phyloP scores from a whole-genome alignment of 1,140 invertebrate genomes.

The Heliothis subflexa region DNA sequence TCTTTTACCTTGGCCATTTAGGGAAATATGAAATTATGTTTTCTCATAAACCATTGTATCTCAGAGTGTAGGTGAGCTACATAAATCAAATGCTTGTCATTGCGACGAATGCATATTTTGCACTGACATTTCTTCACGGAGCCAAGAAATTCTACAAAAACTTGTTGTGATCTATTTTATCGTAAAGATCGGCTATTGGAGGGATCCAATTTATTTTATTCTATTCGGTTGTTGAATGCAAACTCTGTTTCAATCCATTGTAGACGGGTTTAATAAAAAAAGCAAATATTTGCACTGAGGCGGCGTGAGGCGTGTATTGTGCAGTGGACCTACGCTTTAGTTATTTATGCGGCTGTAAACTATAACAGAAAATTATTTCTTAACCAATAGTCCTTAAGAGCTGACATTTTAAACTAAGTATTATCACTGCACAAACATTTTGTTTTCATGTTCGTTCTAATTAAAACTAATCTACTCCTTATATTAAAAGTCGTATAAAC shows the following conservation, averaged over 20 bases:
- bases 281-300: constrained; percentile 19
- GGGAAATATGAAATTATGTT: neutral
- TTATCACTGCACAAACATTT: no score
- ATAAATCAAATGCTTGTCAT: neutral
- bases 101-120: neutral
- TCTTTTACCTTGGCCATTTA: no score
- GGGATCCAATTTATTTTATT: neutral
- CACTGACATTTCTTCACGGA: neutral
- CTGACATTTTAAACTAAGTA: neutral
- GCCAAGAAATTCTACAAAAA: neutral
- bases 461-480: no score
- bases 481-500: no score
- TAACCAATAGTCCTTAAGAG: neutral
- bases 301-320: neutral
- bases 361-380: constrained; percentile 10
- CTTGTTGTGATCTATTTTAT: constrained; percentile 2
- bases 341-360: constrained; percentile 1
- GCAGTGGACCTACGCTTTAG: neutral
- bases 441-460: no score
- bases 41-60: no score
- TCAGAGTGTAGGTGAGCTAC: neutral
- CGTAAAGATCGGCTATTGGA: neutral
- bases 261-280: constrained; percentile 22
- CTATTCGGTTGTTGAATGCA: neutral
- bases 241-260: constrained; percentile 1